Evolutionary conservation across 2,797 vertebrate species (phyloP), one percentile per base, ranked within the genome.

Genomic region (Urocyon cinereoargenteus): DNA sequence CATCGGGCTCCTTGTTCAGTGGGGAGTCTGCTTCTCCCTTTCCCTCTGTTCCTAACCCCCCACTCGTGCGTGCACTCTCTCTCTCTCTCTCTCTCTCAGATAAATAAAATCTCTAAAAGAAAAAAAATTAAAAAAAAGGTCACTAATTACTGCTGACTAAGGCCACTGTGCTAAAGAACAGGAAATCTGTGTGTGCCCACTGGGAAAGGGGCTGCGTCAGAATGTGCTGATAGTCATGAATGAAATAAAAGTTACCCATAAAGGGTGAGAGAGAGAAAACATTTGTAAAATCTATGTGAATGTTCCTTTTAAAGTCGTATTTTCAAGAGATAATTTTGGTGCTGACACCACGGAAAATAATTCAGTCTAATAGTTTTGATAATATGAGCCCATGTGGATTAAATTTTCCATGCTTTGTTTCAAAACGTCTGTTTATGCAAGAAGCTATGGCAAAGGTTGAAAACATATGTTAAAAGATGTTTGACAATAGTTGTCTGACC

Each of bases 371-470:
- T 84, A 97, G 97, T 98, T 98, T 98, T 98, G 98, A 98, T 98
- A 98, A 96, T 45, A 75, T 84, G 97, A 98, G 94, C 98, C 49
- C 95, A 96, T 91, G 96, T 92, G 98, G 97, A 98, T 99, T 99
- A 98, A 97, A 98, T 98, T 99, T 99, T 99, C 98, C 98, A 98
- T 98, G 98, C 98, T 98, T 98, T 98, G 97, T 98, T 98, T 98
- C 97, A 97, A 91, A 83, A 94, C 97, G 96, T 98, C 98, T 99
- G 98, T 98, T 99, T 98, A 98, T 98, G 96, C 79, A 98, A 97
- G 93, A 98, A 97, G 97, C 98, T 98, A 98, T 91, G 97, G 98
- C 98, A 98, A 98, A 98, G 97, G 98, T 97, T 98, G 98, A 97
- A 98, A 97, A 97, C 97, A 98, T 98, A 97, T 97, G 89, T 98